phyloP scores from a whole-genome alignment of 1,140 invertebrate genomes.

The Sycophaga agraensis region DNA sequence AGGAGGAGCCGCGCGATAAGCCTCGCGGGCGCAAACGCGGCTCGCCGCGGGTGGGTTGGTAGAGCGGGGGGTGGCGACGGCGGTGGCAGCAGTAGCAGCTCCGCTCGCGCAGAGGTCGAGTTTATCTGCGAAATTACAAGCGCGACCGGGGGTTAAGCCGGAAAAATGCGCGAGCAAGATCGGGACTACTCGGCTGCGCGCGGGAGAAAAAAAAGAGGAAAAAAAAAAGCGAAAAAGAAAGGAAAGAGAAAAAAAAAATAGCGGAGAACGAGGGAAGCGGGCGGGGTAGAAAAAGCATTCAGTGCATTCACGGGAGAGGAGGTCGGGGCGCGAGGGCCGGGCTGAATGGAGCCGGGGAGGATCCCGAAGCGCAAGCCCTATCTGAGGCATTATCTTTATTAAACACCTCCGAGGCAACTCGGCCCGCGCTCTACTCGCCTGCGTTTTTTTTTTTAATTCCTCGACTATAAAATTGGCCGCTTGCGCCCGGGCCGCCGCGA shows the following conservation, averaged over 20 bases:
- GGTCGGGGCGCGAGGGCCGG: constrained; percentile 39
- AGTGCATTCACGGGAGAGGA: constrained; percentile 48
- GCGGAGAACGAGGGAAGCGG: constrained; percentile 6
- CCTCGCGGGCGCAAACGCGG: background rate
- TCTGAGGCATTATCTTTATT: constrained; percentile 58
- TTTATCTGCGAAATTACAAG: constrained; percentile 27
- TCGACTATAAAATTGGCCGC: constrained; percentile 25
- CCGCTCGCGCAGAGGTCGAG: constrained; percentile 17
- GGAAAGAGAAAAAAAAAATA: constrained; percentile 19
- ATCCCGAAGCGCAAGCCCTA: constrained; percentile 42
- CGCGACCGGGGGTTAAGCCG: constrained; percentile 13
- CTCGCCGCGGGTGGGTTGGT: no score
- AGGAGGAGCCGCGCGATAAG: background rate
- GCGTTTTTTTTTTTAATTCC: constrained; percentile 28
- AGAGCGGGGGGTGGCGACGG: no score
- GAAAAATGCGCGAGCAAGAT: constrained; percentile 26
- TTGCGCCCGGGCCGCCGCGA: constrained; percentile 1
- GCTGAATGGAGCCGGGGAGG: constrained; percentile 47
- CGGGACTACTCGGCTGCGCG: constrained; percentile 1
- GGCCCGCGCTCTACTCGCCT: no score
- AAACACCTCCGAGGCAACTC: constrained; percentile 49
- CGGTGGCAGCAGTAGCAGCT: no score
- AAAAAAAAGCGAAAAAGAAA: background rate
- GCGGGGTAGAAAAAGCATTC: constrained; percentile 42
- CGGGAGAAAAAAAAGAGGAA: constrained; percentile 9